Evolutionary conservation across 2,888 invertebrate species (phyloP).

Genomic region (Ctena decussata): DNA sequence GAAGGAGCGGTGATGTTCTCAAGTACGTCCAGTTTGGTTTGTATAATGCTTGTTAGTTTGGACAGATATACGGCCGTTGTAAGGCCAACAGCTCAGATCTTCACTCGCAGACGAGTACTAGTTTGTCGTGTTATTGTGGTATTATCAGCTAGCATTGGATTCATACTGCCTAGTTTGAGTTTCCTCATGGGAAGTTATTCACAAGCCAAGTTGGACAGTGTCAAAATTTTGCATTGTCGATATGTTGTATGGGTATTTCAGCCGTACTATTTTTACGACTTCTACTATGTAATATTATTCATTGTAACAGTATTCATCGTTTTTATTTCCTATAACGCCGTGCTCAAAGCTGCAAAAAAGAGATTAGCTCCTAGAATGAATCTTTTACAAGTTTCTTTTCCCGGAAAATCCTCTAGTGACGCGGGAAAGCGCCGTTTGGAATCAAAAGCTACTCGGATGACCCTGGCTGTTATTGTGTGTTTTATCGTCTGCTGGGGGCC

Average conservation of each 20-base stretch:
- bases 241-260: constrained; percentile 48
- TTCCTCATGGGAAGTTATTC: constrained; percentile 32
- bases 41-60: constrained; percentile 52
- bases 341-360: constrained; percentile 47
- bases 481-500: constrained; percentile 64
- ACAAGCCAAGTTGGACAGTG: not conserved
- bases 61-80: constrained; percentile 59
- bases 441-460: constrained; percentile 52
- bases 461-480: constrained; percentile 49
- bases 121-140: constrained; percentile 33
- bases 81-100: constrained; percentile 39
- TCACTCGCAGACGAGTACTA: constrained; percentile 25
- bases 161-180: constrained; percentile 35
- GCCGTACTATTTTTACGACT: constrained; percentile 54
- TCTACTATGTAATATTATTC: constrained; percentile 47
- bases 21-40: constrained; percentile 48
- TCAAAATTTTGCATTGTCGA: constrained; percentile 40
- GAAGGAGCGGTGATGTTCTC: constrained; percentile 58
- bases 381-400: not conserved
- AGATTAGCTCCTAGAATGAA: constrained; percentile 23
- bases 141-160: constrained; percentile 30
- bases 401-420: not conserved
- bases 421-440: constrained; percentile 35
- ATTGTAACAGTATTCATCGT: constrained; percentile 30
- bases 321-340: constrained; percentile 42